phyloP scores from a whole-genome alignment of 2,888 invertebrate genomes.

The Lysandra bellargus region DNA sequence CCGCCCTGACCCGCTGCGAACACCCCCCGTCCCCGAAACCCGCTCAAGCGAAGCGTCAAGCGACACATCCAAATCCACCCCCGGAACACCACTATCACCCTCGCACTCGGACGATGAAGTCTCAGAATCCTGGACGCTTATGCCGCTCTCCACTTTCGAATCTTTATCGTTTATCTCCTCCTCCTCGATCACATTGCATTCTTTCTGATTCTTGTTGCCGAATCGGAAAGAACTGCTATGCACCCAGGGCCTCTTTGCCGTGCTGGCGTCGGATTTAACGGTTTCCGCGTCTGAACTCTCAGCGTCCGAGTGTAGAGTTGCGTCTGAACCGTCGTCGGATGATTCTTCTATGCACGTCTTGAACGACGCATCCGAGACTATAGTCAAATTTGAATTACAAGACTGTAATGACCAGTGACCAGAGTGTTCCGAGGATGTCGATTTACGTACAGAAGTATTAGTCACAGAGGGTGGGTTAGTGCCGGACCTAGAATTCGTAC shows the following conservation, averaged over 20 bases:
- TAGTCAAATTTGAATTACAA: conserved; percentile 68
- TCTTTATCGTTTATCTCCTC: conserved; percentile 52
- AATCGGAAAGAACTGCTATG: conserved; percentile 73
- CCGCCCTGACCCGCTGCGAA: conserved; percentile 78
- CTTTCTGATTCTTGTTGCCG: conserved; percentile 53
- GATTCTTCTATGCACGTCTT: conserved; percentile 69
- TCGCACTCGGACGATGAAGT: conserved; percentile 67
- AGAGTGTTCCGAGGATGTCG: conserved; percentile 74
- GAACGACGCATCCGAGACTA: conserved; percentile 67
- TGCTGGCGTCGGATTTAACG: conserved; percentile 66
- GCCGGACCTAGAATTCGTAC: conserved; percentile 58
- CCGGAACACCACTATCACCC: conserved; percentile 71
- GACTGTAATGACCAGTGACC: conserved; percentile 71
- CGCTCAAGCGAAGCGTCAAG: conserved; percentile 79
- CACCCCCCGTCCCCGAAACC: conserved; percentile 67
- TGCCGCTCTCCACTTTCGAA: conserved; percentile 67
- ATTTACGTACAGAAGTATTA: conserved; percentile 64
- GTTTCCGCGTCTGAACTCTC: conserved; percentile 71
- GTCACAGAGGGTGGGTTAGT: conserved; percentile 63
- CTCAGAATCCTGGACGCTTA: conserved; percentile 60
- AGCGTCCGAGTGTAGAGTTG: conserved; percentile 68
- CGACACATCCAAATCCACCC: conserved; percentile 60
- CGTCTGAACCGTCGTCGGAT: conserved; percentile 66
- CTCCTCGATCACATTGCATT: conserved; percentile 57
- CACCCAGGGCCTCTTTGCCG: conserved; percentile 69